Base-by-base conservation (phyloP, 2,888 invertebrate genomes). In the Meloe dianella region DNA sequence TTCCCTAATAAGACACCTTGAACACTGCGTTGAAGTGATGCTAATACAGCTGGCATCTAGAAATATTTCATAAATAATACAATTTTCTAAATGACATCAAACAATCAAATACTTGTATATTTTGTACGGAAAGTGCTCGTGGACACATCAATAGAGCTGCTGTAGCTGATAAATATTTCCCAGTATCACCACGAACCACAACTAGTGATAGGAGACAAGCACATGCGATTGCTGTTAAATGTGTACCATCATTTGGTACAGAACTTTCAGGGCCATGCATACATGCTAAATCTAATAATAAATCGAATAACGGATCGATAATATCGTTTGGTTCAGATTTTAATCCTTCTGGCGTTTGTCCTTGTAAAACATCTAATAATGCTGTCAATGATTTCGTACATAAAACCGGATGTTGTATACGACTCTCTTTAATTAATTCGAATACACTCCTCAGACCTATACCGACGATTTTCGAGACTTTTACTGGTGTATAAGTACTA, bases 161-260 rank as follows among this genome's bases (percentile, higher is more conserved):
- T 41, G 95, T 89, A 6, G 97, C 95, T 75, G 92, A 91, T 7
- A 98, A 86, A 76, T 95, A 90, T 79, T 95, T 92, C 67, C 96
- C 96, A 10, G 97, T 95, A 81, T 97, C 95, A 5, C 98, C 98
- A 64, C 94, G 87, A 1, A 97, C 97, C 59, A 98, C 94, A 14
- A 96, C 95, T 68, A 98, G 86, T 63, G 96, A 95, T 62, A 98
- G 87, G 9, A 99, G 87, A 75, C 97, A 97, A 1, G 98, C 93
- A 81, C 96, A 95, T 61, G 97, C 95, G 67, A 96, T 89, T 5
- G 95, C 91, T 22, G 95, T 94, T 76, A 97, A 87, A 74, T 89
- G 89, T 70, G 87, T 89, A 17, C 92, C 90, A 75, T 88, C 87
- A 75, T 88, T 86, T 2, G 88, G 87, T 73, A 85, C 86, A 63